phyloP scores from a whole-genome alignment of 2,888 invertebrate genomes.

The Lobophora halterata region DNA sequence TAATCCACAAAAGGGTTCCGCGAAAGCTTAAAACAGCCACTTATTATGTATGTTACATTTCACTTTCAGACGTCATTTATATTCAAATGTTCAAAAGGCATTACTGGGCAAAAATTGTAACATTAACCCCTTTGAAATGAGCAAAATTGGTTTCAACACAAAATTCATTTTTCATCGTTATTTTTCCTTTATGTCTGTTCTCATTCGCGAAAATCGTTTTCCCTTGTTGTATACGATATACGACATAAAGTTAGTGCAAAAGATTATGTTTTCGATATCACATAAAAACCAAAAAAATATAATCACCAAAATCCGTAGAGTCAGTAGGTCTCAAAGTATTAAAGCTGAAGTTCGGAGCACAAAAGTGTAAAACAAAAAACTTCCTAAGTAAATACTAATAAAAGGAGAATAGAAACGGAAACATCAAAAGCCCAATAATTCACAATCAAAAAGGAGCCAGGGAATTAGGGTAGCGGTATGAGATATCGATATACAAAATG shows the following conservation, averaged over 20 bases:
- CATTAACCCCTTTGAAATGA: conserved; percentile 75
- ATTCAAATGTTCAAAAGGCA: conserved; percentile 80
- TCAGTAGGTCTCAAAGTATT: too few relatives aligned
- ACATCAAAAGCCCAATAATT: conserved; percentile 73
- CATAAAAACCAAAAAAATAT: background rate
- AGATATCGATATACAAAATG: conserved; percentile 74
- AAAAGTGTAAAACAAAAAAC: conserved; percentile 36
- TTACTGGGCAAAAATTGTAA: conserved; percentile 78
- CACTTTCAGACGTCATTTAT: conserved; percentile 81
- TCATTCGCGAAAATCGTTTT: conserved; percentile 28
- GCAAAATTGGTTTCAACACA: conserved; percentile 62
- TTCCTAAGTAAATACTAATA: conserved; percentile 63
- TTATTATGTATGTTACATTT: conserved; percentile 82
- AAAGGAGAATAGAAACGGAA: conserved; percentile 68
- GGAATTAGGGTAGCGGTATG: conserved; percentile 75
- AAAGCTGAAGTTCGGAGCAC: conserved; percentile 1
- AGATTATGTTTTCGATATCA: background rate
- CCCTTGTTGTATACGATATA: conserved; percentile 22
- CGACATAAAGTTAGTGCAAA: conserved; percentile 3
- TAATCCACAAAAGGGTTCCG: conserved; percentile 77
- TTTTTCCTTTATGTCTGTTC: conserved; percentile 36
- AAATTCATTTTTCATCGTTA: conserved; percentile 52
- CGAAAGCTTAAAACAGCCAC: conserved; percentile 80
- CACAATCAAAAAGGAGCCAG: conserved; percentile 72
- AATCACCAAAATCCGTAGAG: too few relatives aligned